Evolutionary conservation across 2,113 vertebrate genomes (phyloP).

Genomic region (Pelecanus crispus): DNA sequence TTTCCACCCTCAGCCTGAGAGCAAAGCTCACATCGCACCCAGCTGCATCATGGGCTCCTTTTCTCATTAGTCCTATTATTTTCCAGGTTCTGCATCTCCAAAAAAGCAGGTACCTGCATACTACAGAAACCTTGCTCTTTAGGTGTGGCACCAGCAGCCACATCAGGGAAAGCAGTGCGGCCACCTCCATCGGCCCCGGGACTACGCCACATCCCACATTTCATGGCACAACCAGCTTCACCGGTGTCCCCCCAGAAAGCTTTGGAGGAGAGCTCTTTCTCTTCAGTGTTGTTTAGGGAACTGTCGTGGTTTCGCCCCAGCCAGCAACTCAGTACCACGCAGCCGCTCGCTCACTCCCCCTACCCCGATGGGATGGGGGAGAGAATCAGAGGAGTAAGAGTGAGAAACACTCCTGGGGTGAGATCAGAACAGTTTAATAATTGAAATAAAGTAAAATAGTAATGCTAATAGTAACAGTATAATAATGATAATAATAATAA

Average conservation of each 20-base stretch:
- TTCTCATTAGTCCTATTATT: not conserved
- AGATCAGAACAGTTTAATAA: too few species aligned
- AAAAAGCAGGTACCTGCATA: not conserved
- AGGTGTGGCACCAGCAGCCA: not conserved
- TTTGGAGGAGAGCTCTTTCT: not conserved
- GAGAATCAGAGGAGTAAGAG: too few species aligned
- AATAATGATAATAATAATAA: too few species aligned
- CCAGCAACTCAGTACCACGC: too few species aligned
- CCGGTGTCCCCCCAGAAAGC: accelerated
- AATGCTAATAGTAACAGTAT: too few species aligned
- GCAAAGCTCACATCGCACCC: not conserved
- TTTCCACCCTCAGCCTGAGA: not conserved
- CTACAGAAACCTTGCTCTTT: not conserved
- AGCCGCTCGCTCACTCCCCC: too few species aligned
- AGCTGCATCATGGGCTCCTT: not conserved
- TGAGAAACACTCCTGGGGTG: too few species aligned
- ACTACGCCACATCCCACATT: not conserved
- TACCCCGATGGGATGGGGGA: too few species aligned
- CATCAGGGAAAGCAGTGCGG: not conserved
- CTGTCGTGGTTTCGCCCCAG: too few species aligned
- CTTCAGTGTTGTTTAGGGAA: not conserved
- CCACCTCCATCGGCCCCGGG: not conserved
- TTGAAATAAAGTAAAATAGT: too few species aligned
- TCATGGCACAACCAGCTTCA: not conserved
- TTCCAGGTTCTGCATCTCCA: not conserved